Base-by-base conservation (phyloP, 2,888 invertebrate genomes). In the Drosophila mimetica region DNA sequence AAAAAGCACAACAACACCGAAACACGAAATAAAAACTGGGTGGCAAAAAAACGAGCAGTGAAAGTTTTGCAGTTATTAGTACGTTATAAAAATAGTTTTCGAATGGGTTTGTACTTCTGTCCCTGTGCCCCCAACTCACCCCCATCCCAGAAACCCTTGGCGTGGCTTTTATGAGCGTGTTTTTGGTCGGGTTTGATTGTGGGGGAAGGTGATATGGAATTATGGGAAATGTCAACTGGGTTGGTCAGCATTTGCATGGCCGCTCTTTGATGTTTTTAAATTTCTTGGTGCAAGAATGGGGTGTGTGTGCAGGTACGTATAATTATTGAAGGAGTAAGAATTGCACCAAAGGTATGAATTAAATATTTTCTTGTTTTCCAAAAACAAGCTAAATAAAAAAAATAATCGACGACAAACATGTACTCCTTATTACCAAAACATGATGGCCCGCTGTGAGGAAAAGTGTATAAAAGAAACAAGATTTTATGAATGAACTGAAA, bases 31-130 rank as follows among this genome's bases (percentile, higher is more conserved):
- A 58, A 58, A 55, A 50, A 50, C 61, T 51, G 64, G 65, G 64
- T 60, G 66, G 54, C 55, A 48, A 59, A 74, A 72, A 80, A 85
- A 84, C 73, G 81, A 84, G 74, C 79, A 88, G 83, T 88, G 83
- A 84, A 84, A 84, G 89, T 88, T 84, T 81, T 88, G 79, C 85
- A 86, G 88, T 82, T 82, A 84, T 84, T 88, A 84, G 84, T 86
- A 82, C 82, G 73, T 82, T 88, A 82, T 88, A 88, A 82, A 82
- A 82, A 86, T 82, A 72, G 70, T 69, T 76, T 65, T 66, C 36
- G 46, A 42, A 54, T 47, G 60, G 58, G 36, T 32, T 50, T 39
- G 36, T 42, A 69, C 65, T 14, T 22, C 16, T 28, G 36, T 6
- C 11, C 11, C 16, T 30, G 32, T 3, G 7, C n/a, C 30, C 22